These are phyloP conservation scores for Campoletis raptor DNA, from an alignment of 2,888 invertebrate species.

Conservation along the genomic window DNA sequence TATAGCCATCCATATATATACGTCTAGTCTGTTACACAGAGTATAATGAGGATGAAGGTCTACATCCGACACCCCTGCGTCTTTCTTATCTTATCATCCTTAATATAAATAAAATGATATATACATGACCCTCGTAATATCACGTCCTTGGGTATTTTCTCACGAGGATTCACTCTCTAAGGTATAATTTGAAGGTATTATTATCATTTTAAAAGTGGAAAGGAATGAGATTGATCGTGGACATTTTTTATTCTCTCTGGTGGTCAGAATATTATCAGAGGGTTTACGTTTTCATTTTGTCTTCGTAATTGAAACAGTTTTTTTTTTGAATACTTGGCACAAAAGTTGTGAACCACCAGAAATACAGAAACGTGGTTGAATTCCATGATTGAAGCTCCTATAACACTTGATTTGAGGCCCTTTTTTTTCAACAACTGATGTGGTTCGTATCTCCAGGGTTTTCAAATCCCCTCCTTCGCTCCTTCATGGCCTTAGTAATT, in stretches of 20 bases:
- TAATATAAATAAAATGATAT: constrained; percentile 41
- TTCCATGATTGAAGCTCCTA: neutral
- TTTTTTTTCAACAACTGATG: neutral
- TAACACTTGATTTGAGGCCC: neutral
- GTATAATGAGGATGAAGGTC: constrained; percentile 28
- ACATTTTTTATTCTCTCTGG: neutral
- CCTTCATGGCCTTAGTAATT: neutral
- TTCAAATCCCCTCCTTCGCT: constrained; percentile 14
- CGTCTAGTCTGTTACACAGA: neutral
- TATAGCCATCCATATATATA: neutral
- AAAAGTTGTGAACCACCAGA: neutral
- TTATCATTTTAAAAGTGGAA: neutral
- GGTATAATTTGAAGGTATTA: neutral
- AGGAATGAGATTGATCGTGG: neutral
- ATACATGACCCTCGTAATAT: constrained; percentile 18
- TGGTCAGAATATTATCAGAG: neutral
- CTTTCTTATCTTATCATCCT: constrained; percentile 54
- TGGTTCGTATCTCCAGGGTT: constrained; percentile 50
- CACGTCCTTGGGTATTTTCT: constrained; percentile 20
- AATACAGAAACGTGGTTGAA: neutral
- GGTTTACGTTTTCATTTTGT: neutral
- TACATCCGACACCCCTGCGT: constrained; percentile 1
- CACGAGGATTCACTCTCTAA: constrained; percentile 24
- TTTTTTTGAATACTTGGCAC: neutral
- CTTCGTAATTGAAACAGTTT: neutral